Percentiles rank a stretch among this genome's conserved stretches.
Conservation (phyloP, 2,888 invertebrate genomes). For the Amblyjoppa fuscipennis region DNA sequence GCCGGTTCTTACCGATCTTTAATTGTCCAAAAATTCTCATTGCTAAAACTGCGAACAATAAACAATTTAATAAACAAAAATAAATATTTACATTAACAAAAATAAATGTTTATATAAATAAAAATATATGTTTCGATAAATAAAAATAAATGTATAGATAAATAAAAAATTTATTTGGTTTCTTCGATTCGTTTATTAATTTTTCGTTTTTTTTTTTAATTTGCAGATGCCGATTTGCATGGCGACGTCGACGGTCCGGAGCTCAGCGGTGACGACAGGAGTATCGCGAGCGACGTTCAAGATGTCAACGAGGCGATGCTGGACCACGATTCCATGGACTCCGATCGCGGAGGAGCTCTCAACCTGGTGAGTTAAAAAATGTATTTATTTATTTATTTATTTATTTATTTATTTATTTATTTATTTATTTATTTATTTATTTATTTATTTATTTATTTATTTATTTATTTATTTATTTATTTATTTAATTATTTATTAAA, state of each 20-base stretch:
- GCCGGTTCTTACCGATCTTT: neutral
- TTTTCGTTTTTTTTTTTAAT: constrained; percentile 51
- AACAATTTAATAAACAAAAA: neutral
- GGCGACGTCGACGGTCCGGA: constrained; percentile 88
- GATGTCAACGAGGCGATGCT: constrained; percentile 86
- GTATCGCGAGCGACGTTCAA: constrained; percentile 87
- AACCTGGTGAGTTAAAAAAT: constrained; percentile 87
- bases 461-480: too few species aligned
- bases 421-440: too few species aligned
- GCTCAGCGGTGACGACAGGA: constrained; percentile 88
- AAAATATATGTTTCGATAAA: neutral
- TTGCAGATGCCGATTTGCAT: constrained; percentile 88
- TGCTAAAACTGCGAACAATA: too few species aligned
- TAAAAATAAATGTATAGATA: neutral
- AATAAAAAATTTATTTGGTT: neutral
- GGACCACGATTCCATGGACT: constrained; percentile 89
- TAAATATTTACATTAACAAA: neutral
- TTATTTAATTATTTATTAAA: neutral
- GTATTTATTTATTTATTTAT: too few species aligned
- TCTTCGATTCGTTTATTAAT: constrained; percentile 5
- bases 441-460: too few species aligned
- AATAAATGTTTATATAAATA: neutral
- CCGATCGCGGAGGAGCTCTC: constrained; percentile 88
- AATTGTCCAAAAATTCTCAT: neutral
- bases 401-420: too few species aligned